Base-by-base conservation (phyloP, 2,888 invertebrate species). In the Himalopsyche kuldschensis region DNA sequence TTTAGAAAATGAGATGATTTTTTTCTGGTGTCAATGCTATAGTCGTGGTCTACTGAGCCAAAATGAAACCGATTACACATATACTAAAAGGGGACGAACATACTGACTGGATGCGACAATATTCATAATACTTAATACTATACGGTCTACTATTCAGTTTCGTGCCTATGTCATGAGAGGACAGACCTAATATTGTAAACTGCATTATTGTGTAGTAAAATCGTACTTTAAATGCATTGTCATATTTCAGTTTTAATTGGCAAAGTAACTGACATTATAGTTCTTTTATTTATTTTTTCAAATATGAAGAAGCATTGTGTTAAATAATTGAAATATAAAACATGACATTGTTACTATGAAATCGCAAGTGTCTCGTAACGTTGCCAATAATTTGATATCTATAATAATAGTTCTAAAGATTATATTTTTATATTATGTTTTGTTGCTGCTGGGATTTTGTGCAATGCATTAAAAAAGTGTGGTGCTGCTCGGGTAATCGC, bases 401-500 rank as follows among this genome's bases (percentile, higher is more conserved):
- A n/a, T 11, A 76, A 76, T 32, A 32, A n/a, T 76, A 17, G 35
- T 10, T 24, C 30, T 3, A 20, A 17, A 69, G 69, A 69, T 27
- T 69, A 69, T 69, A 30, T 69, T 30, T 10, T 24, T 11, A 15
- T 69, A 69, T 69, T 69, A 55, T 81, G 79, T 79, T 84, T 31
- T 82, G 82, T 17, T 84, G 89, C 87, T 92, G 92, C 87, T 91
- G 90, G 86, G 90, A 91, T 75, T 89, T 92, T 87, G 91, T 90
- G 31, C 89, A 91, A 84, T 88, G 91, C 32, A 89, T 92, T 31
- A 92, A 91, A 86, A 92, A 92, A 87, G 89, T 92, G 87, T 92
- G 92, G 87, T 91, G 92, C 86, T 92, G 92, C 82, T 90, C 92
- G 0, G 91, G 92, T 86, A 91, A 91, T 89, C 92, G 90, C 63